A percentile compares a stretch with the other conserved stretches of the same genome.
Conservation (phyloP, 2,113 vertebrate genomes). For the Danio rerio region GRCz12tu NC_133181.1:39020001-39020500, state of each 20-base stretch:
- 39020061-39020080: slow-evolving; percentile 79
- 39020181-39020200: slow-evolving; percentile 85
- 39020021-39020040: slow-evolving; percentile 77
- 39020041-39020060: slow-evolving; percentile 86
- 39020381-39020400: slow-evolving; percentile 70
- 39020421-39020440: slow-evolving; percentile 78
- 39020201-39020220: slow-evolving; percentile 83
- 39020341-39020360: slow-evolving; percentile 80
- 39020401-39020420: slow-evolving; percentile 86
- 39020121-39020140: slow-evolving; percentile 87
- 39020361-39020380: slow-evolving; percentile 79
- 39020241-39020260: slow-evolving; percentile 81
- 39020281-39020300: slow-evolving; percentile 71
- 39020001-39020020: slow-evolving; percentile 83
- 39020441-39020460: slow-evolving; percentile 79
- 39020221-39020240: slow-evolving; percentile 77
- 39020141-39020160: slow-evolving; percentile 79
- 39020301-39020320: slow-evolving; percentile 76
- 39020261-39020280: slow-evolving; percentile 87
- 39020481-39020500: slow-evolving; percentile 89
- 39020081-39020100: slow-evolving; percentile 82
- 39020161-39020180: slow-evolving; percentile 81
- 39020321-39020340: slow-evolving; percentile 89
- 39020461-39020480: slow-evolving; percentile 73
- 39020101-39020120: slow-evolving; percentile 83